phyloP scores from a whole-genome alignment of 2,888 invertebrate species.

The Netelia fuscicornis region DNA sequence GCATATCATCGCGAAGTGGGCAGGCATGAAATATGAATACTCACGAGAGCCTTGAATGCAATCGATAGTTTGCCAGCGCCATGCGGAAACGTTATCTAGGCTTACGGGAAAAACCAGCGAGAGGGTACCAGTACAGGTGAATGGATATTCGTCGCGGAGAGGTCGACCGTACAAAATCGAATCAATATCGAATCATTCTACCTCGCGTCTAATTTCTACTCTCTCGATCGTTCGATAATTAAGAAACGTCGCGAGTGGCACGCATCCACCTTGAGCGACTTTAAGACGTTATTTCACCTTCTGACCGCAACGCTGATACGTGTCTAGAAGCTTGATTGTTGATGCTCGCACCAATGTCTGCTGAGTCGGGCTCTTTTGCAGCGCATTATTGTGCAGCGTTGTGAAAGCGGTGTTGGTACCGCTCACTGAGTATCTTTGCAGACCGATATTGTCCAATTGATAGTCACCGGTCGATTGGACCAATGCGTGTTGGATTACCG shows the following conservation, averaged over 20 bases:
- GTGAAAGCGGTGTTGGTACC: slow-evolving; percentile 82
- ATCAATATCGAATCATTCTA: neutral
- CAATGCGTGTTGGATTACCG: slow-evolving; percentile 84
- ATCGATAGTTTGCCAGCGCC: slow-evolving; percentile 79
- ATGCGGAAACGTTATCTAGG: slow-evolving; percentile 73
- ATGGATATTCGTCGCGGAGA: slow-evolving; percentile 21
- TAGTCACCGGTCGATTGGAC: slow-evolving; percentile 84
- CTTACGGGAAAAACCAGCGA: slow-evolving; percentile 42
- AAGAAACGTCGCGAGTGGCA: no score
- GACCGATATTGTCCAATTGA: slow-evolving; percentile 84
- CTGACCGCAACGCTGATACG: slow-evolving; percentile 89
- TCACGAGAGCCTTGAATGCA: slow-evolving; percentile 74
- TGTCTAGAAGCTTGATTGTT: slow-evolving; percentile 89
- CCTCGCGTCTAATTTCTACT: no score
- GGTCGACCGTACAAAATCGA: neutral
- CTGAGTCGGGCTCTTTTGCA: slow-evolving; percentile 85
- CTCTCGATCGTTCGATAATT: no score
- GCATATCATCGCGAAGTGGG: slow-evolving; percentile 58
- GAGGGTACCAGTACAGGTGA: neutral
- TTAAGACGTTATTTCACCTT: slow-evolving; percentile 84
- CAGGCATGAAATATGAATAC: slow-evolving; percentile 79
- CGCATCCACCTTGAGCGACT: neutral
- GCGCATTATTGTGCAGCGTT: slow-evolving; percentile 84
- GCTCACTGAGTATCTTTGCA: slow-evolving; percentile 83
- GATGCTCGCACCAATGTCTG: slow-evolving; percentile 89